Conservation (phyloP, 1,140 invertebrate species). For the Bombus waltoni region DNA sequence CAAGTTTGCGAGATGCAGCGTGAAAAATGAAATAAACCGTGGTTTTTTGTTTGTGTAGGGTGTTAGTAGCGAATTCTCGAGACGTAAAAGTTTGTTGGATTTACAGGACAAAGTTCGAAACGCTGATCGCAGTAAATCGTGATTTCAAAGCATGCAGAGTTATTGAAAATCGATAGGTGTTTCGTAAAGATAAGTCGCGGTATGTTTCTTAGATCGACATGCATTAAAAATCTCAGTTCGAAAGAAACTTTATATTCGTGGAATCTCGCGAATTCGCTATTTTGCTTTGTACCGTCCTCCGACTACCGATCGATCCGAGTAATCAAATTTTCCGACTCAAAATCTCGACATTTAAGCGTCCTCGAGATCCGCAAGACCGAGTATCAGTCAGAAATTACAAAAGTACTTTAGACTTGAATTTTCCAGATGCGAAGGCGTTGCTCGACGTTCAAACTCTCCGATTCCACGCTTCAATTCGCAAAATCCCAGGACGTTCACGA, state of each 20-base stretch:
- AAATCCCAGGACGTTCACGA: neutral
- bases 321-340: neutral
- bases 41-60: neutral
- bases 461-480: no score
- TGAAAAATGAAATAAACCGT: neutral
- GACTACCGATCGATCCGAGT: neutral
- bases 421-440: no score
- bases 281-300: no score
- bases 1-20: neutral
- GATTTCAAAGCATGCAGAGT: no score
- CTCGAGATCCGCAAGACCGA: neutral
- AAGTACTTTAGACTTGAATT: neutral
- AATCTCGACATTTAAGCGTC: neutral
- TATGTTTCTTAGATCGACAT: no score
- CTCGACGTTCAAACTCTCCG: no score
- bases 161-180: no score
- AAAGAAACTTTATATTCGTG: no score
- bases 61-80: neutral
- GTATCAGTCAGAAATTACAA: neutral
- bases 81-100: neutral
- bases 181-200: no score
- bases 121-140: no score
- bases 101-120: neutral
- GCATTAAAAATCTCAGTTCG: no score
- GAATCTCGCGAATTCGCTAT: no score